These are phyloP conservation scores for Mellilla xanthometata DNA, from an alignment of 2,888 invertebrate species.

Conservation along the genomic window DNA sequence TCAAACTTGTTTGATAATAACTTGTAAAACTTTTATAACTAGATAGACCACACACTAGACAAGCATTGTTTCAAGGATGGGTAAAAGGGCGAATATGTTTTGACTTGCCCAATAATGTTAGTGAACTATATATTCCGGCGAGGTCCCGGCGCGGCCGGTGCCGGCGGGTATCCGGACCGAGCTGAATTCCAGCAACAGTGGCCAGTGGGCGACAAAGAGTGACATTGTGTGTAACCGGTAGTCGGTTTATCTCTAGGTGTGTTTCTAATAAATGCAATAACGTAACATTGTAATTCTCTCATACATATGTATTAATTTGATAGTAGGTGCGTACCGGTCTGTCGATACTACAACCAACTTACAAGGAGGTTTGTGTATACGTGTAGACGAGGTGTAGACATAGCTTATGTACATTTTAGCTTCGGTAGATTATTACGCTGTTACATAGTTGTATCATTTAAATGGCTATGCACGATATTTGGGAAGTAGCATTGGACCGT, in stretches of 20 bases:
- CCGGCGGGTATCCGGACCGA: too few relatives aligned
- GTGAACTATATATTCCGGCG: conserved; percentile 24
- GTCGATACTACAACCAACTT: conserved; percentile 11
- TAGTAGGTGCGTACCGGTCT: conserved; percentile 30
- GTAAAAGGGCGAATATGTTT: too few relatives aligned
- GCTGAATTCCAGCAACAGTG: conserved; percentile 34
- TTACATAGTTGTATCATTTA: too few relatives aligned
- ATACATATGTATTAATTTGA: conserved; percentile 39
- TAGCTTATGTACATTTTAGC: too few relatives aligned
- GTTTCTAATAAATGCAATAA: conserved; percentile 64
- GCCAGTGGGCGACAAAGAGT: conserved; percentile 55
- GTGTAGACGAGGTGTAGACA: too few relatives aligned
- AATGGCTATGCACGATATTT: too few relatives aligned
- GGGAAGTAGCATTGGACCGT: too few relatives aligned
- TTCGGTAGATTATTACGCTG: too few relatives aligned
- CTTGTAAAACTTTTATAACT: background rate
- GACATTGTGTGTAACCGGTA: conserved; percentile 62
- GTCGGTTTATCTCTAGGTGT: conserved; percentile 61
- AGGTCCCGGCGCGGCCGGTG: conserved; percentile 34
- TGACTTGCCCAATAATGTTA: too few relatives aligned
- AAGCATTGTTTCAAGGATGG: background rate
- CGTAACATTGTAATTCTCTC: conserved; percentile 51
- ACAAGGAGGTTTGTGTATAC: too few relatives aligned
- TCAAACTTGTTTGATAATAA: too few relatives aligned
- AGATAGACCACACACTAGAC: background rate